A percentile compares a stretch with the other conserved stretches of the same genome.
These are phyloP conservation scores for Nettapus auritus DNA, from an alignment of 2,113 vertebrate species.

Conservation along the genomic window DNA sequence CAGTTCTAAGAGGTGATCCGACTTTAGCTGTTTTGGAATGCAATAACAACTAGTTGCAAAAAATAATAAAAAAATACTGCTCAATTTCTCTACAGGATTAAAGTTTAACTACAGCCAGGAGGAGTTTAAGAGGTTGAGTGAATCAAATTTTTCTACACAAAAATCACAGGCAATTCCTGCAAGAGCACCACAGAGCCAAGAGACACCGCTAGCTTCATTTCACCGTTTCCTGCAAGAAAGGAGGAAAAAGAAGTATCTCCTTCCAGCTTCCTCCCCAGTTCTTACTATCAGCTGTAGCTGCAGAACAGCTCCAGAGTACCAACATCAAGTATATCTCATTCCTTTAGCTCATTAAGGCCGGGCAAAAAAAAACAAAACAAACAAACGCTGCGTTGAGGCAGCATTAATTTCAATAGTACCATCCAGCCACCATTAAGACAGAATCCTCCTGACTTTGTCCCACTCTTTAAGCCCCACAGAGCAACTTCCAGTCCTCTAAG, in stretches of 20 bases:
- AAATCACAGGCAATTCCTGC: background rate
- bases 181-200: background rate
- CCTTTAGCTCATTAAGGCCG: background rate
- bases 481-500: background rate
- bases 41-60: background rate
- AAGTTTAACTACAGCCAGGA: background rate
- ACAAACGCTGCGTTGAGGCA: background rate
- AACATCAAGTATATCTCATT: background rate
- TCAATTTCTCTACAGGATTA: background rate
- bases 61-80: background rate
- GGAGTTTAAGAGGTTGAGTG: background rate
- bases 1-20: background rate
- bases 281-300: background rate
- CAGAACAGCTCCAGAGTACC: background rate
- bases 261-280: background rate
- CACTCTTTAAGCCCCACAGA: background rate
- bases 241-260: background rate
- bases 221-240: background rate
- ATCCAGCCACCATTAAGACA: background rate
- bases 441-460: background rate
- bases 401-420: background rate
- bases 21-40: accelerated
- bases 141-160: background rate
- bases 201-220: background rate
- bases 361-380: background rate